These are phyloP conservation scores for Pelecanoides urinatrix DNA, from an alignment of 2,113 vertebrate genomes.

Conservation along the genomic window DNA sequence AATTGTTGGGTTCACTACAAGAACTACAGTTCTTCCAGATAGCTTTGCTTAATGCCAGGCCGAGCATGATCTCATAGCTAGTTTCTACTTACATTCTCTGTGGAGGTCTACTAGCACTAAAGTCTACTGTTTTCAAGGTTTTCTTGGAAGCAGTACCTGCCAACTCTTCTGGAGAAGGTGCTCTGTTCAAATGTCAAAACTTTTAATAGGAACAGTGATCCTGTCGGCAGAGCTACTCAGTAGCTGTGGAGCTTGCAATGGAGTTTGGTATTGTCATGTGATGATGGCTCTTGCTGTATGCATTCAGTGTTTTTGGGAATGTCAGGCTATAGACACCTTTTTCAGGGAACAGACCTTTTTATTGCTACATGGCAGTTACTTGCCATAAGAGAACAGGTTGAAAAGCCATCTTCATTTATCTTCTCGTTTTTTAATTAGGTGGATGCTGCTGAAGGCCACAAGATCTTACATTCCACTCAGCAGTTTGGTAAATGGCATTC, in stretches of 20 bases:
- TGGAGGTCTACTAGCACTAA: neutral
- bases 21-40: neutral
- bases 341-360: neutral
- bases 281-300: rapidly evolving
- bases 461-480: neutral
- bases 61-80: neutral
- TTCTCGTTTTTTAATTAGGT: neutral
- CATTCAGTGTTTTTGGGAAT: neutral
- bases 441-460: neutral
- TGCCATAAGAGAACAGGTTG: neutral
- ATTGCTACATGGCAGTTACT: neutral
- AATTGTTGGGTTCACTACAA: neutral
- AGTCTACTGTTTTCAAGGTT: neutral
- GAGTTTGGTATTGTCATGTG: rapidly evolving
- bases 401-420: neutral
- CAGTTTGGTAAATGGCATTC: neutral
- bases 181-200: neutral
- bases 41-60: neutral
- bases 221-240: neutral
- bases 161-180: neutral
- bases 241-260: neutral
- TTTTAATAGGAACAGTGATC: no score
- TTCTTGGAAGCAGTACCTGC: neutral
- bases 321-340: neutral
- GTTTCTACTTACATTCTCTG: neutral